Evolutionary conservation across 2,888 invertebrate genomes (phyloP).

Genomic region (Mythimna impura): DNA sequence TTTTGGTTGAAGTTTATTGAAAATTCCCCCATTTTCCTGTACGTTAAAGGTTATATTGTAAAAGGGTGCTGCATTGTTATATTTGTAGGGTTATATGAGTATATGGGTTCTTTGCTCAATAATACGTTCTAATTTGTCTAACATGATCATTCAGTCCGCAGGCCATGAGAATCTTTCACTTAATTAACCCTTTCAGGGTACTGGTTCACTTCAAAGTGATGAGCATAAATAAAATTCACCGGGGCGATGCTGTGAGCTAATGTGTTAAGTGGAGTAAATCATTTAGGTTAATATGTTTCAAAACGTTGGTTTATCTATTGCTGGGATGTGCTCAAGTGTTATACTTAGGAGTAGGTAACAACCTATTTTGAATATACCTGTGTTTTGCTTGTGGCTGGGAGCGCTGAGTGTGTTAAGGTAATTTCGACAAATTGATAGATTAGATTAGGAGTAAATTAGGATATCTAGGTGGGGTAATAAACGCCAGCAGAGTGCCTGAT

Average conservation of each 20-base stretch:
- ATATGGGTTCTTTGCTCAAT: conserved; percentile 85
- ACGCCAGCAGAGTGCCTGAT: background rate
- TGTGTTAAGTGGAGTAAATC: conserved; percentile 77
- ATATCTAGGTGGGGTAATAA: background rate
- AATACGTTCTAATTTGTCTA: conserved; percentile 87
- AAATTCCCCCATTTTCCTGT: conserved; percentile 48
- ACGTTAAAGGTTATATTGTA: conserved; percentile 37
- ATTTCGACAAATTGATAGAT: background rate
- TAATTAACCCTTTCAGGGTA: conserved; percentile 87
- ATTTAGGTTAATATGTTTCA: conserved; percentile 77
- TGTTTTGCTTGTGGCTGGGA: conserved; percentile 16
- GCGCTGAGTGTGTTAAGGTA: background rate
- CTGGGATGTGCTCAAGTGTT: conserved; percentile 39
- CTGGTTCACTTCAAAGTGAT: conserved; percentile 85
- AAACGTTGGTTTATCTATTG: conserved; percentile 60
- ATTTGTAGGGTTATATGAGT: conserved; percentile 68
- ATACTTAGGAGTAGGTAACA: conserved; percentile 29
- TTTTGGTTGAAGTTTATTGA: conserved; percentile 18
- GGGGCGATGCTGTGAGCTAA: conserved; percentile 72
- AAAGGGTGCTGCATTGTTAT: conserved; percentile 55
- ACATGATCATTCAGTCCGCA: conserved; percentile 84
- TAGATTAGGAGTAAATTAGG: conserved; percentile 8
- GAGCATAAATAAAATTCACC: conserved; percentile 80
- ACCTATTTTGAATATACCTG: conserved; percentile 22
- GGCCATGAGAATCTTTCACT: conserved; percentile 86